These are phyloP conservation scores for Amblyjoppa fuscipennis DNA, from an alignment of 2,888 invertebrate species.

Conservation along the genomic window DNA sequence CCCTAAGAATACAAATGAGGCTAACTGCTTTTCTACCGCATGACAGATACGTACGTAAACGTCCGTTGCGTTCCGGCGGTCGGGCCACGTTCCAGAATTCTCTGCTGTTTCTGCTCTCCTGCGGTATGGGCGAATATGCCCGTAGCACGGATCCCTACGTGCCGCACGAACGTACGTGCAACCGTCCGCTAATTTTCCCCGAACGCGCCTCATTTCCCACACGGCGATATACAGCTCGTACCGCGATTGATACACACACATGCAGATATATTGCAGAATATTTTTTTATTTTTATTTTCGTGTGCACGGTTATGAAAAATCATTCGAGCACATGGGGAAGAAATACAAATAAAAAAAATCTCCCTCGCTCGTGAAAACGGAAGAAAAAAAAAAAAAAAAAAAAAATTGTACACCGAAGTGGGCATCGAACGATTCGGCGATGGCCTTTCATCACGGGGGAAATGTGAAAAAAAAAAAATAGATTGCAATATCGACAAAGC, in stretches of 20 bases:
- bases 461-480: background rate
- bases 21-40: slow-evolving; percentile 80
- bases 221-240: slow-evolving; percentile 31
- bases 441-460: background rate
- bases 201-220: slow-evolving; percentile 63
- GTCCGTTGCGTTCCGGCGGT: slow-evolving; percentile 54
- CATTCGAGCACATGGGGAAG: slow-evolving; percentile 3
- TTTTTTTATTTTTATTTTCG: slow-evolving; percentile 17
- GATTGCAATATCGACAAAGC: too few relatives aligned
- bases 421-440: slow-evolving; percentile 14
- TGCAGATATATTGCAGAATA: too few relatives aligned
- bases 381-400: background rate
- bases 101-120: slow-evolving; percentile 57
- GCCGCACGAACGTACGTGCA: slow-evolving; percentile 52
- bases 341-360: slow-evolving; percentile 36
- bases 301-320: slow-evolving; percentile 29
- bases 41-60: slow-evolving; percentile 70
- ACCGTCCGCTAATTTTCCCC: slow-evolving; percentile 64
- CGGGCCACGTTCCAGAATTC: slow-evolving; percentile 64
- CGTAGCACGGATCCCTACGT: slow-evolving; percentile 43
- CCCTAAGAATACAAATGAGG: slow-evolving; percentile 85
- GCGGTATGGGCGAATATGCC: slow-evolving; percentile 39
- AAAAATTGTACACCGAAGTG: background rate
- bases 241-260: slow-evolving; percentile 21
- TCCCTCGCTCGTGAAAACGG: background rate